These are phyloP conservation scores for Diabrotica undecimpunctata DNA, from an alignment of 1,140 invertebrate species.

Conservation along the genomic window DNA sequence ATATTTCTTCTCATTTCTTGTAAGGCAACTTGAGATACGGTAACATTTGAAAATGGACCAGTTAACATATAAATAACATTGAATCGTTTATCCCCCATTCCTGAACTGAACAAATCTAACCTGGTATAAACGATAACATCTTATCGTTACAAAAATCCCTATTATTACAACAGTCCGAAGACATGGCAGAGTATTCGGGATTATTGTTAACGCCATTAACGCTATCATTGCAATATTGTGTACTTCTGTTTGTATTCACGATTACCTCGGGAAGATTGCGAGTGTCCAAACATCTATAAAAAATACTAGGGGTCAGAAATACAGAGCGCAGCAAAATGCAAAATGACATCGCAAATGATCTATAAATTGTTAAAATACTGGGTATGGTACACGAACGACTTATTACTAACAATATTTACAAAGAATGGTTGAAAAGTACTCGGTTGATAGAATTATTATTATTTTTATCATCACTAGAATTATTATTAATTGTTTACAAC, in stretches of 20 bases:
- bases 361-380: too few species aligned
- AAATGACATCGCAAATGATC: too few species aligned
- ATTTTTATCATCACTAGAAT: too few species aligned
- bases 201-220: constrained; percentile 18
- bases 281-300: constrained; percentile 40
- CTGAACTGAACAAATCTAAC: constrained; percentile 21
- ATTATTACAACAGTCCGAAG: constrained; percentile 36
- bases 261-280: constrained; percentile 31
- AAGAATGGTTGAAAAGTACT: too few species aligned
- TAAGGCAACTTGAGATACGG: too few species aligned
- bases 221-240: constrained; percentile 36
- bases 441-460: too few species aligned
- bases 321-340: not conserved
- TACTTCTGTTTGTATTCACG: constrained; percentile 18
- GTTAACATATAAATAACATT: constrained; percentile 1
- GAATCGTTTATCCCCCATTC: constrained; percentile 8
- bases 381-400: too few species aligned
- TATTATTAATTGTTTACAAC: too few species aligned
- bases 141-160: constrained; percentile 39
- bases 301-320: constrained; percentile 16
- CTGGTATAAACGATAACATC: constrained; percentile 14
- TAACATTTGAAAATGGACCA: constrained; percentile 14
- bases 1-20: too few species aligned
- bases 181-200: constrained; percentile 25
- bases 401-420: too few species aligned